Evolutionary conservation across 2,888 invertebrate genomes (phyloP).

Genomic region (Acleris emargana): DNA sequence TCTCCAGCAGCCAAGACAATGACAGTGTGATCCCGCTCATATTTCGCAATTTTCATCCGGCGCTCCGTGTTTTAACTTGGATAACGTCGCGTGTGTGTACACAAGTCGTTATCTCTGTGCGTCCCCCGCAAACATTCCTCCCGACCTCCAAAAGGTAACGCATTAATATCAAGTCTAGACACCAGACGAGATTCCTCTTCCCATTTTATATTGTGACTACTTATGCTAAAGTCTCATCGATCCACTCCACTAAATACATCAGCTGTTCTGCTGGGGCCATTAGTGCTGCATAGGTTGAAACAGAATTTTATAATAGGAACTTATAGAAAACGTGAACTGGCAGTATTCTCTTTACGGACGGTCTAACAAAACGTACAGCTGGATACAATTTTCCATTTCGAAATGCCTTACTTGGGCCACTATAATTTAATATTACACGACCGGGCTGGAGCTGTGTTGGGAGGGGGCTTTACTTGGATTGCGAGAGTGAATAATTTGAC

Average conservation of each 20-base stretch:
- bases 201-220: conserved; percentile 41
- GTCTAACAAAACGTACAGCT: conserved; percentile 56
- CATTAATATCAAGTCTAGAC: conserved; percentile 59
- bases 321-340: conserved; percentile 50
- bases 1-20: conserved; percentile 62
- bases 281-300: conserved; percentile 45
- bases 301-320: conserved; percentile 57
- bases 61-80: conserved; percentile 56
- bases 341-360: conserved; percentile 50
- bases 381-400: conserved; percentile 76
- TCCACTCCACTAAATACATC: conserved; percentile 41
- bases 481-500: conserved; percentile 80
- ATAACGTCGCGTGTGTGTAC: conserved; percentile 50
- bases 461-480: conserved; percentile 72
- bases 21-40: conserved; percentile 67
- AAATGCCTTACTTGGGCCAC: conserved; percentile 75
- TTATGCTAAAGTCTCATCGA: conserved; percentile 46
- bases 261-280: conserved; percentile 41
- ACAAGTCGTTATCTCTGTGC: conserved; percentile 47
- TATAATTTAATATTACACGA: conserved; percentile 82
- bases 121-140: conserved; percentile 39
- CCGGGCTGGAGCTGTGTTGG: conserved; percentile 57
- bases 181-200: conserved; percentile 42
- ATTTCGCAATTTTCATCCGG: conserved; percentile 69
- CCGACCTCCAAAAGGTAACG: conserved; percentile 49